Conservation (phyloP, 2,113 vertebrate species). For the Clarias batrachus region DNA sequence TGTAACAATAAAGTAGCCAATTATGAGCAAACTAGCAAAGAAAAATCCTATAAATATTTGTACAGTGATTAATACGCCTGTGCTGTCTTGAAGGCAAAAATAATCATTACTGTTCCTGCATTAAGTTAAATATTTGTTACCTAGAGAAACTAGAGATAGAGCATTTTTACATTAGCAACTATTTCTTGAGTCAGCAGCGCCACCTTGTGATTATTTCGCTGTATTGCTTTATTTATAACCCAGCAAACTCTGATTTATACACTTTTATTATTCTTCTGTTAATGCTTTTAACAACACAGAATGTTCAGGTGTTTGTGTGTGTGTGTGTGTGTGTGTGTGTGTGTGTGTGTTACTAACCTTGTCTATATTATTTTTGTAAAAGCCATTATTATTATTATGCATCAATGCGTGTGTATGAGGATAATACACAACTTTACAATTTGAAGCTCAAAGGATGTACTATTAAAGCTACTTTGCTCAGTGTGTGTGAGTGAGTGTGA, state of each 20-base stretch:
- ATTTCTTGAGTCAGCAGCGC: slow-evolving; percentile 23
- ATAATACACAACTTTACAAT: background rate
- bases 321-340: slow-evolving; percentile 8
- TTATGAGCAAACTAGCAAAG: too few species aligned
- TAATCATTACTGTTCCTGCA: background rate
- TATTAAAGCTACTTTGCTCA: background rate
- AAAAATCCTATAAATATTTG: background rate
- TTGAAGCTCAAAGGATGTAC: background rate
- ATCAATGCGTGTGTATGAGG: background rate
- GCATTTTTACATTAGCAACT: background rate
- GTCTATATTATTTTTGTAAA: background rate
- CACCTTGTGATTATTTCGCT: slow-evolving; percentile 25
- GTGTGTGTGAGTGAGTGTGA: background rate
- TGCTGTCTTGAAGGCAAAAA: background rate
- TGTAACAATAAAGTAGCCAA: too few species aligned
- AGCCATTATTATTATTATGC: background rate
- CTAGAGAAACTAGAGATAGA: background rate
- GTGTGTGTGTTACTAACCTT: background rate
- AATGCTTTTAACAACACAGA: background rate
- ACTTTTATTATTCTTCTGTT: background rate
- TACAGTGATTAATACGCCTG: background rate
- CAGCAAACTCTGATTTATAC: background rate
- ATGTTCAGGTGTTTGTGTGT: background rate
- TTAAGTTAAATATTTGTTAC: background rate
- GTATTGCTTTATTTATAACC: background rate